Base-by-base conservation (phyloP, 2,797 vertebrate species). In the Gastrophryne carolinensis region DNA sequence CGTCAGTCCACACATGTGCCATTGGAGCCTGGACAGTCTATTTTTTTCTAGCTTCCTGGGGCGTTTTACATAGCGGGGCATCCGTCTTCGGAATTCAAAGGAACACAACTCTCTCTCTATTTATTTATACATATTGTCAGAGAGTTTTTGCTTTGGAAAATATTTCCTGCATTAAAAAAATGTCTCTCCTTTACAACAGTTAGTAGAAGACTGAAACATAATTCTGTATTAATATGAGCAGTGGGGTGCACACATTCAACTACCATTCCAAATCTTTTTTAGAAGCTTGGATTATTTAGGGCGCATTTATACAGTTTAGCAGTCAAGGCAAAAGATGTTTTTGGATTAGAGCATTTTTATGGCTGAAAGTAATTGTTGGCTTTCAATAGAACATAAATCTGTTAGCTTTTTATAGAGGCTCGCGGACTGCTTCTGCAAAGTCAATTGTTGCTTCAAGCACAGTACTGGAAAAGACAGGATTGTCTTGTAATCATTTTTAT, bases 381-480 rank as follows among this genome's bases (percentile, higher is more conserved):
- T 89, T 87, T 87, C 83, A 83, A 82, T 86, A 80, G 81, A 84
- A 77, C 83, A 86, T 87, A 87, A 87, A 88, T 87, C 85, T 84
- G 81, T 83, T 85, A 73, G 82, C 72, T 81, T 76, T 84, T 83
- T 83, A 79, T 54, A 58, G 69, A 79, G 65, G 73, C 66, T 77
- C 73, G 84, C 80, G 85, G 81, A 73, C 79, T 80, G 79, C 76
- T 75, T 82, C 78, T 64, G 67, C 75, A 78, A 5, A 44, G 80
- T 81, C 80, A 84, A 79, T 71, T 27, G 78, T 86, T 81, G 82
- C 82, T 82, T 79, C 72, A 77, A 81, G 75, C 67, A 37, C 24
- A 71, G 67, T 65, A 56, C 58, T 78, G 75, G 39, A 67, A 78
- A 78, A 72, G 57, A 78, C 29, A 37, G 65, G 64, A 65, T 65